Base-by-base conservation (phyloP, 2,113 vertebrate genomes). In the Triplophysa rosa region DNA sequence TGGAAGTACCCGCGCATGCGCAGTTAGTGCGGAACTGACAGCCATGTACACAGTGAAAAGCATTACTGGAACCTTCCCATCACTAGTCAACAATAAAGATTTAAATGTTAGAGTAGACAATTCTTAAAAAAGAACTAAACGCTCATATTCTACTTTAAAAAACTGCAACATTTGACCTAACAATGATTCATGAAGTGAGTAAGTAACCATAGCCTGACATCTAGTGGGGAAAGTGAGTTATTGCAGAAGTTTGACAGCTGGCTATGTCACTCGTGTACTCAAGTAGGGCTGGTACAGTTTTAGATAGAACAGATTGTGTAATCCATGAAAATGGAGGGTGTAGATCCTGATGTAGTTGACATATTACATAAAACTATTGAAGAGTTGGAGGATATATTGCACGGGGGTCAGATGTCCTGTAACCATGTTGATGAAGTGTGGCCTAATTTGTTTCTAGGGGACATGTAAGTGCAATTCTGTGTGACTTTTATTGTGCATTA, bases 361-460 rank as follows among this genome's bases (percentile, higher is more conserved):
- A 64, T 73, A 33, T 67, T 4, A 1, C 12, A 33, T 70, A 19
- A 78, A 40, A 83, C 92, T 54, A 70, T 97, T 21, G 84, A 87
- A 74, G 94, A 95, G 73, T 86, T 98, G 5, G 94, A 96, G 83
- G 91, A 93, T 80, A 89, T 96, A 80, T 87, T 98, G 77, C 89
- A 90, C 49, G 91, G 88, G 0, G 94, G 94, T 23, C 85, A 86
- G 21, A 78, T 88, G 17, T 97, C 95, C 37, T 95, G 94, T 90
- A 93, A 90, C 66, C 95, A 93, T 0, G 93, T 92, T 52, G 95
- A 98, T 33, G 95, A 99, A 91, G 96, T 98, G 11, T 98, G 95
- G 95, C 96, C 95, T 4, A 94, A 94, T 77, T 91, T 99, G 80
- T 95, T 93, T 87, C 88, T 98, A 79, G 96, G 96, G 87, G 96